These are phyloP conservation scores for Dioctria rufipes DNA, from an alignment of 2,888 invertebrate species.

Conservation along the genomic window DNA sequence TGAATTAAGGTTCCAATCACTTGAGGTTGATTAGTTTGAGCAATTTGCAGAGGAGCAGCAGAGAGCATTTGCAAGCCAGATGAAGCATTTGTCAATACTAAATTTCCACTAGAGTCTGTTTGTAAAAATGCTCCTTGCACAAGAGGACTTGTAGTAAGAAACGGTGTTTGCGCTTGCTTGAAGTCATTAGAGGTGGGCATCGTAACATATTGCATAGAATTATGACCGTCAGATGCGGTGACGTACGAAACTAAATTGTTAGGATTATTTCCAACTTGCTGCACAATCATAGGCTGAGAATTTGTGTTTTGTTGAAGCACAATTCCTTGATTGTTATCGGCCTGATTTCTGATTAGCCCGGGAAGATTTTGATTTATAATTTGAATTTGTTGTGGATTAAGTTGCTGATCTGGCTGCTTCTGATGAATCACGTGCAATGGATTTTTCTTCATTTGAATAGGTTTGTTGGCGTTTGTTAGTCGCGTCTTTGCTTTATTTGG, in stretches of 20 bases:
- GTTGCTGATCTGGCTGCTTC: slow-evolving; percentile 71
- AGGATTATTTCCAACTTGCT: slow-evolving; percentile 74
- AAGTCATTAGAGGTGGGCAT: slow-evolving; percentile 73
- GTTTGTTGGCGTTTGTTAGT: slow-evolving; percentile 62
- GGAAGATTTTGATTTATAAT: slow-evolving; percentile 64
- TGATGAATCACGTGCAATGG: slow-evolving; percentile 64
- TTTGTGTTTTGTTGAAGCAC: slow-evolving; percentile 70
- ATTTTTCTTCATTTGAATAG: slow-evolving; percentile 63
- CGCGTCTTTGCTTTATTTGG: slow-evolving; percentile 59
- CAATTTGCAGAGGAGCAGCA: slow-evolving; percentile 73
- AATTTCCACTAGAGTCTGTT: slow-evolving; percentile 76
- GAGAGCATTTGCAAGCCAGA: slow-evolving; percentile 76
- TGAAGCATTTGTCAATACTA: slow-evolving; percentile 74
- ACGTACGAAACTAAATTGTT: slow-evolving; percentile 73
- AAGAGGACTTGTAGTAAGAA: slow-evolving; percentile 72
- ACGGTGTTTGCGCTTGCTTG: slow-evolving; percentile 74
- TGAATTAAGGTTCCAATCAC: slow-evolving; percentile 76
- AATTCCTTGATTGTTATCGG: slow-evolving; percentile 57
- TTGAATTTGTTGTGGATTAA: slow-evolving; percentile 69
- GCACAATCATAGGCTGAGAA: slow-evolving; percentile 78
- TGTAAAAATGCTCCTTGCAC: slow-evolving; percentile 77
- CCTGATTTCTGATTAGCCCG: slow-evolving; percentile 70
- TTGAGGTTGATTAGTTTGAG: slow-evolving; percentile 73
- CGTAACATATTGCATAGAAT: slow-evolving; percentile 82
- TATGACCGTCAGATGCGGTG: slow-evolving; percentile 63